Base-by-base conservation (phyloP, 2,113 vertebrate species). In the Eupsittula cactorum region DNA sequence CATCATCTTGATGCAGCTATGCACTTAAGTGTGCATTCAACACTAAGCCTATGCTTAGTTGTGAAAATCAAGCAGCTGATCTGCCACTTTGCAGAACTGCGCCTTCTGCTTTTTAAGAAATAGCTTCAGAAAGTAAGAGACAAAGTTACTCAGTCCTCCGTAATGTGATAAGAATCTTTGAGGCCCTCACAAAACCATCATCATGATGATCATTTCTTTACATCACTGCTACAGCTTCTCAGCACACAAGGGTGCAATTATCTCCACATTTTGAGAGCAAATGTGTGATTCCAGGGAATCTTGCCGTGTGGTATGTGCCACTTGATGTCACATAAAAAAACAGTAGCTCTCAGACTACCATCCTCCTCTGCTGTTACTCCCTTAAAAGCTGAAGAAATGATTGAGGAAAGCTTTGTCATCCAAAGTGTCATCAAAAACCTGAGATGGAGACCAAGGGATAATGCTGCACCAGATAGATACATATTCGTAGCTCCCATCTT, bases 61-160 rank as follows among this genome's bases (percentile, higher is more conserved):
- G 47, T 55, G 81, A 96, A 96, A 95, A 90, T 86, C 82, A 92
- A 93, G 90, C 92, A 95, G 87, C 68, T 94, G 67, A 88, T 96
- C 80, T 68, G 73, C 49, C 77, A 76, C 47, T 89, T 76, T 49
- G 82, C 47, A 82, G 88, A 88, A 75, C 11, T 60, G 21, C 29
- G 74, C 73, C 92, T 84, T 88, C 76, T 92, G 86, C 47, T 91
- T 90, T 92, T 75, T 8, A 86, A 82, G 60, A 92, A 91, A 91
- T 23, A 91, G 64, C 31, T 75, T 88, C 4, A 12, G 84, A 83
- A 90, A 83, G 47, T 59, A 90, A 85, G 29, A 86, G 59, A 74
- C 82, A 46, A 91, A 76, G n/a, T 85, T 91, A 65, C 20, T 75
- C 60, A 28, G 68, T 81, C 18, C n/a, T 27, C 8, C 0, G 0